These are phyloP conservation scores for Leucophenga varia DNA, from an alignment of 1,140 invertebrate genomes.

Conservation along the genomic window DNA sequence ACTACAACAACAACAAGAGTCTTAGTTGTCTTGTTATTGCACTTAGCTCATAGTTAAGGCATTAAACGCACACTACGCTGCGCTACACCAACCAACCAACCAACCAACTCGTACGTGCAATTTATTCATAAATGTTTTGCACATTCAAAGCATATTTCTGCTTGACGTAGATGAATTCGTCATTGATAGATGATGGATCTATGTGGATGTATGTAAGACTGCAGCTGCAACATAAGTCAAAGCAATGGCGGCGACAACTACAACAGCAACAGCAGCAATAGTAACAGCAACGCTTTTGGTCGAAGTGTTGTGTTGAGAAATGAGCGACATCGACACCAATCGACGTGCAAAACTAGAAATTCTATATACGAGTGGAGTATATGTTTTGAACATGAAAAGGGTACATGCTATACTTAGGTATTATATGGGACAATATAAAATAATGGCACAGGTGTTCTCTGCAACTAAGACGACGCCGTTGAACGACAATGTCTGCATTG, in stretches of 20 bases:
- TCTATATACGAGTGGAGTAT: constrained; percentile 5
- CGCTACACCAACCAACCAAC: neutral
- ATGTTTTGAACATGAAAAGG: neutral
- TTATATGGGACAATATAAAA: constrained; percentile 47
- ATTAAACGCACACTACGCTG: neutral
- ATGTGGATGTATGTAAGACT: no score
- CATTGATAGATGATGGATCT: constrained; percentile 55
- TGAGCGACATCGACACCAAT: neutral
- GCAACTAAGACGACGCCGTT: constrained; percentile 17
- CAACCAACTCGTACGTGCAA: constrained; percentile 30
- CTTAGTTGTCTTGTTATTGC: constrained; percentile 7
- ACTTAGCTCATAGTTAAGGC: neutral
- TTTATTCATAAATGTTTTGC: constrained; percentile 54
- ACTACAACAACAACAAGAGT: neutral
- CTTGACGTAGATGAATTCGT: constrained; percentile 52
- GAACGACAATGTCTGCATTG: neutral
- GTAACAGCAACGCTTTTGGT: constrained; percentile 17
- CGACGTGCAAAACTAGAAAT: neutral
- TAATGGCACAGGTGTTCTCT: no score
- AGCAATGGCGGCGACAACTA: no score
- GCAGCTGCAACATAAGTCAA: no score
- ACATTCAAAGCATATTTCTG: constrained; percentile 42
- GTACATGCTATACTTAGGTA: neutral
- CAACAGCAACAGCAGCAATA: constrained; percentile 39
- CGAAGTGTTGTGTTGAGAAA: neutral